Conservation (phyloP, 2,888 invertebrate species). For the Antheraea yamamai region DNA sequence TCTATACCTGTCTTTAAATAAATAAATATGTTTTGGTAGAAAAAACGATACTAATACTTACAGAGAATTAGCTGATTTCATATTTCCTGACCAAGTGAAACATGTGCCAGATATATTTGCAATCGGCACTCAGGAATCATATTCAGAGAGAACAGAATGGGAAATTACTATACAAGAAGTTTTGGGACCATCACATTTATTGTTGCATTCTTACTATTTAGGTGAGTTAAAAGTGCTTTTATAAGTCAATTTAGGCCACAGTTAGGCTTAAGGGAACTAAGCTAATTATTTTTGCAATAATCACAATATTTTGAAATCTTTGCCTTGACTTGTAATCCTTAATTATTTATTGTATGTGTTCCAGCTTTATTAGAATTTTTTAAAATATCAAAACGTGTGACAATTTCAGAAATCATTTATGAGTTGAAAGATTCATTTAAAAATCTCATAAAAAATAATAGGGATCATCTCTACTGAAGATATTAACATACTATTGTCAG, state of each 20-base stretch:
- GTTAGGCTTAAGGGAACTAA: background rate
- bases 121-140: conserved; percentile 96
- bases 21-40: background rate
- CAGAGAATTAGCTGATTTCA: conserved; percentile 94
- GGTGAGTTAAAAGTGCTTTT: conserved; percentile 70
- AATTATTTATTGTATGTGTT: too few relatives aligned
- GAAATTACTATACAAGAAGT: conserved; percentile 96
- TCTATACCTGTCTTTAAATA: background rate
- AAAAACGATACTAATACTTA: conserved; percentile 11
- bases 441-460: too few relatives aligned
- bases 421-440: too few relatives aligned
- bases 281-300: background rate
- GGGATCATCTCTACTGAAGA: too few relatives aligned
- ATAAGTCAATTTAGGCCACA: background rate
- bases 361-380: too few relatives aligned
- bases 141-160: conserved; percentile 93
- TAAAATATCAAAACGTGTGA: too few relatives aligned
- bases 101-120: conserved; percentile 95
- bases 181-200: conserved; percentile 94
- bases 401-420: too few relatives aligned
- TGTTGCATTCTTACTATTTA: conserved; percentile 92
- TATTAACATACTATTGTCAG: too few relatives aligned
- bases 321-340: too few relatives aligned
- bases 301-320: background rate
- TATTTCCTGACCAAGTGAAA: conserved; percentile 91